These are phyloP conservation scores for Drosophila merina DNA, from an alignment of 2,888 invertebrate genomes.

Conservation along the genomic window DNA sequence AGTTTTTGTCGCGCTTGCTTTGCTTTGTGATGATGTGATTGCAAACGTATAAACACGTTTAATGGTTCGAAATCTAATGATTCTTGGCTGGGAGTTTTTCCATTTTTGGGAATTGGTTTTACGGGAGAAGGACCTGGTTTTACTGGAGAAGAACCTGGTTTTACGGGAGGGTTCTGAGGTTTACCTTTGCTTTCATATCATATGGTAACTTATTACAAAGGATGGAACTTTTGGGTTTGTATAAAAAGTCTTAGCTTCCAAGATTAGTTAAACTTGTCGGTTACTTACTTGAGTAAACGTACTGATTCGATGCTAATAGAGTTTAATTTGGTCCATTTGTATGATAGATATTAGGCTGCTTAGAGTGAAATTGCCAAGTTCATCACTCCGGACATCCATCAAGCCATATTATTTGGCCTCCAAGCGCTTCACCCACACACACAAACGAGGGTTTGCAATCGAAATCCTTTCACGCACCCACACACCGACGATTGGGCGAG, in stretches of 20 bases:
- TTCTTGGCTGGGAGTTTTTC: slow-evolving; percentile 4
- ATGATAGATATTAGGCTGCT: background rate
- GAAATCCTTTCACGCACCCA: background rate
- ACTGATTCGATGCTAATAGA: background rate
- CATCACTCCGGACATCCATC: slow-evolving; percentile 9
- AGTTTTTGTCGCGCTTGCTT: slow-evolving; percentile 49
- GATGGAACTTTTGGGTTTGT: background rate
- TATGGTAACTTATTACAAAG: background rate
- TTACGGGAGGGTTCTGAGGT: too few relatives aligned
- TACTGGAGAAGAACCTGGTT: background rate
- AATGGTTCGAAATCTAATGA: slow-evolving; percentile 36
- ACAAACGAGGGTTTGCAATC: background rate
- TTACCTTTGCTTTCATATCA: background rate
- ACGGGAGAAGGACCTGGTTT: background rate
- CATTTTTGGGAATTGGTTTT: background rate
- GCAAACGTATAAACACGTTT: slow-evolving; percentile 43
- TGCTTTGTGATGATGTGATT: slow-evolving; percentile 47
- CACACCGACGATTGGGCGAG: background rate
- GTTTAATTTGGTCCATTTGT: background rate
- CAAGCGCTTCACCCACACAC: background rate
- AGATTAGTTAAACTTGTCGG: too few relatives aligned
- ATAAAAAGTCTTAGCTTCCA: too few relatives aligned
- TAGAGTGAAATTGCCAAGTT: slow-evolving; percentile 4
- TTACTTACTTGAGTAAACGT: background rate
- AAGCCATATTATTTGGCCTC: slow-evolving; percentile 1